phyloP scores from a whole-genome alignment of 2,797 vertebrate genomes.

The Pseudochirops cupreus region DNA sequence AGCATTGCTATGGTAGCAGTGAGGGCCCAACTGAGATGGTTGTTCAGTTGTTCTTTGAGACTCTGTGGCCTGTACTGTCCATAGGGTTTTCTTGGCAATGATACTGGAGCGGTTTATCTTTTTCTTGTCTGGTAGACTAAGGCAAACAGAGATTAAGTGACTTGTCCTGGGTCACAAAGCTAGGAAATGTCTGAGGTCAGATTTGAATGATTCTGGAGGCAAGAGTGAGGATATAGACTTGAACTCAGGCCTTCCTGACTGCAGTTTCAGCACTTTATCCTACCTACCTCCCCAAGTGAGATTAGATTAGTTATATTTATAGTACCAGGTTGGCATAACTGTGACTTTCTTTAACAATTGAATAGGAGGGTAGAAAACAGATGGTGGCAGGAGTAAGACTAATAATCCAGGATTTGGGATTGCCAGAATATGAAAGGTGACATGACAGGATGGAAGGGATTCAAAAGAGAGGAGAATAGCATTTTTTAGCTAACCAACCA shows the following conservation, averaged over 20 bases:
- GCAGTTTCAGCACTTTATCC: neutral
- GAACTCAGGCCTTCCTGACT: slow-evolving; percentile 30
- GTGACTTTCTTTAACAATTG: neutral
- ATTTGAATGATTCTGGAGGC: neutral
- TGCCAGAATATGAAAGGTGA: neutral
- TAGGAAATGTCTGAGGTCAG: slow-evolving; percentile 22
- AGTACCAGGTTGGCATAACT: neutral
- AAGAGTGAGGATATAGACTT: no score
- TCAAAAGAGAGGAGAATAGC: neutral
- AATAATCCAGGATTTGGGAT: no score
- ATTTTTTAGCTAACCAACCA: neutral
- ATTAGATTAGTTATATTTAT: neutral
- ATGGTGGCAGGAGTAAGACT: neutral
- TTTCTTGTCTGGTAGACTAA: neutral
- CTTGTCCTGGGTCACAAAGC: slow-evolving; percentile 17
- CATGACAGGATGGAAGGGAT: neutral
- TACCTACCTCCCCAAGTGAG: neutral
- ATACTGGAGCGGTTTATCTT: neutral
- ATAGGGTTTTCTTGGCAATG: no score
- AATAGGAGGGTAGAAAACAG: neutral
- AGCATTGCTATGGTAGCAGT: neutral
- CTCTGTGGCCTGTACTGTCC: neutral
- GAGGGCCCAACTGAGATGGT: neutral
- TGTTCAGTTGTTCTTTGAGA: neutral
- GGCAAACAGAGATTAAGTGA: neutral